A percentile compares a stretch with the other conserved stretches of the same genome.
Conservation (phyloP, 2,797 vertebrate genomes). For the Myripristis jacobus region DNA sequence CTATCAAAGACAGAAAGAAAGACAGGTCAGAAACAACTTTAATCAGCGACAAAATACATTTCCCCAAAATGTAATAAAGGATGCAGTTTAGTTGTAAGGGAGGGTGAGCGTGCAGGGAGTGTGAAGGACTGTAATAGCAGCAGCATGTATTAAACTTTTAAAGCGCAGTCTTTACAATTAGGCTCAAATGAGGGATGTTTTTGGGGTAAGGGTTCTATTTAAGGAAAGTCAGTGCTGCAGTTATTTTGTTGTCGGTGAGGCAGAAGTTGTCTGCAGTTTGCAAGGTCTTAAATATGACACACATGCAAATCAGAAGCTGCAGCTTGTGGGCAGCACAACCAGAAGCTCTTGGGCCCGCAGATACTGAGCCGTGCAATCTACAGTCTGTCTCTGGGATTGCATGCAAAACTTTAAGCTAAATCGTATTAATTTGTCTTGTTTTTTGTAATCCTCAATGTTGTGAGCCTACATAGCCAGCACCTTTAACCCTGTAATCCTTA, state of each 20-base stretch:
- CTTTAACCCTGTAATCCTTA: conserved; percentile 16
- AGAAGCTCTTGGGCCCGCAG: not conserved
- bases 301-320: not conserved
- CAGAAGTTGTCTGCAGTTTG: no score
- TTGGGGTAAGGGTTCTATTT: not conserved
- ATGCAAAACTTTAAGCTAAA: not conserved
- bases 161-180: no score
- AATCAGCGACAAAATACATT: no score
- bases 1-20: no score
- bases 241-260: no score
- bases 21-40: no score
- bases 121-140: no score
- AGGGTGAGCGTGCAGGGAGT: no score
- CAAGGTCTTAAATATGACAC: not conserved
- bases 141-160: no score
- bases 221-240: no score
- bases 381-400: not conserved
- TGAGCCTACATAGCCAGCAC: conserved; percentile 7
- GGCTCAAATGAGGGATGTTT: not conserved
- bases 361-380: conserved; percentile 31
- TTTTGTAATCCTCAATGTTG: conserved; percentile 6
- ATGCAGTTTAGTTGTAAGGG: no score
- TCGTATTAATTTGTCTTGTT: conserved; percentile 10
- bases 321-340: not conserved
- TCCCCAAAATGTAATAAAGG: no score